phyloP scores from a whole-genome alignment of 2,113 vertebrate species.

The Rhinoderma darwinii region DNA sequence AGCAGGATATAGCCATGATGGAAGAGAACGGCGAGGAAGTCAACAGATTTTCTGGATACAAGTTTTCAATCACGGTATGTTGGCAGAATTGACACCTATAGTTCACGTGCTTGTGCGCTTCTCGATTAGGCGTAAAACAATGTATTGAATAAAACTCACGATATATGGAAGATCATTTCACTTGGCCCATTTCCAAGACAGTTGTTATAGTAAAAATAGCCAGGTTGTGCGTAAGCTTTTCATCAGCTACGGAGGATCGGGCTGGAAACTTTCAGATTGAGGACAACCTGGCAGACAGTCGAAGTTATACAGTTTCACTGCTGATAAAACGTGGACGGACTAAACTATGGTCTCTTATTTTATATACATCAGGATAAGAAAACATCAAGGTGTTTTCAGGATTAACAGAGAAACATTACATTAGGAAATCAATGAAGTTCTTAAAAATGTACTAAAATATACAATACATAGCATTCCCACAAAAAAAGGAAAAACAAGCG shows the following conservation, averaged over 20 bases:
- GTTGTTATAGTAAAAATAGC: conserved; percentile 33
- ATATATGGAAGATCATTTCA: conserved; percentile 11
- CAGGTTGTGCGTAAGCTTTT: conserved; percentile 1
- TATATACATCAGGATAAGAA: background rate
- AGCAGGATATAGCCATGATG: background rate
- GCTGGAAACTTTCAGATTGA: background rate
- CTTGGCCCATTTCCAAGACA: conserved; percentile 33
- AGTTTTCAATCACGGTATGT: background rate
- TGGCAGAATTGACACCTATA: background rate
- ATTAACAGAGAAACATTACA: background rate
- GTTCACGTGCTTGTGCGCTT: background rate
- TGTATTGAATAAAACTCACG: conserved; percentile 17
- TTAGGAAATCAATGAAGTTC: too few species aligned
- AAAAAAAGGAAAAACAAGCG: too few species aligned
- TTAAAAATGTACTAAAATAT: too few species aligned
- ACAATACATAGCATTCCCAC: too few species aligned
- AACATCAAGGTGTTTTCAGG: background rate
- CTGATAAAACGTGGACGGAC: background rate
- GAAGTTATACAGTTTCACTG: background rate
- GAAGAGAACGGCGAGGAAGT: background rate
- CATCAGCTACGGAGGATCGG: background rate
- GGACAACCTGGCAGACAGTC: conserved; percentile 2
- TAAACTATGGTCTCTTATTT: background rate
- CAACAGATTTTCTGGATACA: background rate
- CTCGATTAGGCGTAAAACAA: background rate